phyloP scores from a whole-genome alignment of 2,888 invertebrate genomes.

The Girardia tigrina region DNA sequence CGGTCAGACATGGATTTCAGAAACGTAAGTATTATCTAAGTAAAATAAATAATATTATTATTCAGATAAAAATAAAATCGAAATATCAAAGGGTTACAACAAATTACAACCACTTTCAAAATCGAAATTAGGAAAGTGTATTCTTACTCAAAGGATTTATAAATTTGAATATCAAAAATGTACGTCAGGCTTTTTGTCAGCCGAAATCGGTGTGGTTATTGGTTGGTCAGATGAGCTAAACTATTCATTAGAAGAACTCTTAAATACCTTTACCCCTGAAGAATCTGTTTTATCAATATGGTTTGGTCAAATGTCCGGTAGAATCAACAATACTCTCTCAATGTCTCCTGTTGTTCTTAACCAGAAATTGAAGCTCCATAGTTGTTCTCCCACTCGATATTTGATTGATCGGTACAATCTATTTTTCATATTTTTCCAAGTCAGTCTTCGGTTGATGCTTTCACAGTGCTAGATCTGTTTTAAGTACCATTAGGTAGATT shows the following conservation, averaged over 20 bases:
- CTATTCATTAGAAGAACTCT: neutral
- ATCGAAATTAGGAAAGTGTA: neutral
- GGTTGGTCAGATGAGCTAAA: neutral
- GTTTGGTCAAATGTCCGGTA: conserved; percentile 7
- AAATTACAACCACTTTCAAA: neutral
- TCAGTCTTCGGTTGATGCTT: no score
- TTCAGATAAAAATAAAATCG: neutral
- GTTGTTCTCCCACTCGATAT: no score
- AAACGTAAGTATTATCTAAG: neutral
- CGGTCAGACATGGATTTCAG: neutral
- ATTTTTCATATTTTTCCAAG: no score
- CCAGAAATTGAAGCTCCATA: neutral
- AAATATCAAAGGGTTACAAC: neutral
- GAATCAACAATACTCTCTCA: neutral
- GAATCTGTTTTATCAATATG: neutral
- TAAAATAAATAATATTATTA: no score
- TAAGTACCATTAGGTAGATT: no score
- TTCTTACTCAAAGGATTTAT: neutral
- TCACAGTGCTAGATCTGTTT: no score
- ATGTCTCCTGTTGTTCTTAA: neutral
- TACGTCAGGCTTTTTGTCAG: neutral
- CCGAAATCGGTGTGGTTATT: neutral
- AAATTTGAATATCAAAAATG: neutral
- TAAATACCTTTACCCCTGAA: neutral
- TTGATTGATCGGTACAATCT: no score